These are phyloP conservation scores for Caenorhabditis brenneri DNA, from an alignment of 1,140 invertebrate species.

Conservation along the genomic window DNA sequence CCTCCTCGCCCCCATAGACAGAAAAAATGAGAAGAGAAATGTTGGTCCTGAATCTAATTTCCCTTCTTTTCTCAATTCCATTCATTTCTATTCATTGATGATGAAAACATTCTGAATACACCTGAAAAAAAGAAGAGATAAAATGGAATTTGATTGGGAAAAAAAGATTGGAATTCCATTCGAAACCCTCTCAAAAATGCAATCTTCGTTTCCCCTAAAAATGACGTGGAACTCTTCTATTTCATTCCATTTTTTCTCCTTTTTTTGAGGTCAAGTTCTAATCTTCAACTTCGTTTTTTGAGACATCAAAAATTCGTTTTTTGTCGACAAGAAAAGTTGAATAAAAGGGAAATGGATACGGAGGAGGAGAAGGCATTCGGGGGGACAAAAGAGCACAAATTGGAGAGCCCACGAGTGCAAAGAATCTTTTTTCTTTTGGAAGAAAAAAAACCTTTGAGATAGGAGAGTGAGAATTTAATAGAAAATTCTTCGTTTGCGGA, in stretches of 20 bases:
- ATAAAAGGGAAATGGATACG: conserved; percentile 13
- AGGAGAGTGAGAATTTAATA: background rate
- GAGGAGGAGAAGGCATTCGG: conserved; percentile 17
- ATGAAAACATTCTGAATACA: background rate
- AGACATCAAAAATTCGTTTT: conserved; percentile 7
- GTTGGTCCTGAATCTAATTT: background rate
- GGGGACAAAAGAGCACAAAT: conserved; percentile 23
- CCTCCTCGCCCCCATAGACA: background rate
- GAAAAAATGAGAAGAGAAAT: background rate
- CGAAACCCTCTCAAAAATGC: background rate
- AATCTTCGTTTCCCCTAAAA: background rate
- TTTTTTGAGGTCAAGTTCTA: conserved; percentile 4
- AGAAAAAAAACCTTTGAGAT: too few relatives aligned
- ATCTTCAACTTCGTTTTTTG: background rate
- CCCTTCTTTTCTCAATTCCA: background rate
- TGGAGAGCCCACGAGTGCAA: conserved; percentile 6
- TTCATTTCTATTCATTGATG: background rate
- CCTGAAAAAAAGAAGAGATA: background rate
- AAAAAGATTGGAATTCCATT: conserved; percentile 6
- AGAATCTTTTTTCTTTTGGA: conserved; percentile 14
- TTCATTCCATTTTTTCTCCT: background rate
- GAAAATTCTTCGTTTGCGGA: background rate
- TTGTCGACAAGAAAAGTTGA: background rate
- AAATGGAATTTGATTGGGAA: background rate
- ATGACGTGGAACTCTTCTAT: conserved; percentile 18